Percentiles rank a stretch among this genome's conserved stretches.
These are phyloP conservation scores for Leptinotarsa haldemani DNA, from an alignment of 2,888 invertebrate genomes.

Conservation along the genomic window DNA sequence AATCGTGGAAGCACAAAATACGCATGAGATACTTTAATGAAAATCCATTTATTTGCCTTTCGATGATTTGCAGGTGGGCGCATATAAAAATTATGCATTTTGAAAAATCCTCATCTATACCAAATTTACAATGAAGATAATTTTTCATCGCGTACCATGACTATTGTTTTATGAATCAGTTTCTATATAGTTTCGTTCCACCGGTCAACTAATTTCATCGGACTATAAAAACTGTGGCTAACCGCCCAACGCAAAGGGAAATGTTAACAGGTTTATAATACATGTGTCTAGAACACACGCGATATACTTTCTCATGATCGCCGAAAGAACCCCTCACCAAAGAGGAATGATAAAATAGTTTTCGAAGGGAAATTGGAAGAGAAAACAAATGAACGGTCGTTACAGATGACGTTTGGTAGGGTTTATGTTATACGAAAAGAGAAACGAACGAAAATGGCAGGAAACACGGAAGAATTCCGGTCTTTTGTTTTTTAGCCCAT, in stretches of 20 bases:
- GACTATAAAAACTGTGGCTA: slow-evolving; percentile 32
- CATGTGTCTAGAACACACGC: slow-evolving; percentile 30
- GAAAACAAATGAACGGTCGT: slow-evolving; percentile 25
- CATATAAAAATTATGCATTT: too few species aligned
- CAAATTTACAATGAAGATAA: too few species aligned
- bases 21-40: too few species aligned
- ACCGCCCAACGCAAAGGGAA: slow-evolving; percentile 36
- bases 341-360: slow-evolving; percentile 26
- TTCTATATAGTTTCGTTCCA: too few species aligned
- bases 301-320: slow-evolving; percentile 13
- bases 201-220: background rate
- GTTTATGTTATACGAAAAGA: slow-evolving; percentile 4
- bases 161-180: too few species aligned
- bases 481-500: background rate
- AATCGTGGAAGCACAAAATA: background rate
- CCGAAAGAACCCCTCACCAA: slow-evolving; percentile 24
- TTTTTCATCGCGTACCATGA: too few species aligned
- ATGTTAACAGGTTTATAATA: slow-evolving; percentile 41
- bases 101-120: too few species aligned
- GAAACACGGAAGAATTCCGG: slow-evolving; percentile 8
- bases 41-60: too few species aligned
- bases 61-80: too few species aligned
- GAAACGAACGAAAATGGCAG: slow-evolving; percentile 10
- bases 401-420: slow-evolving; percentile 17
- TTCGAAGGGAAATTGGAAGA: slow-evolving; percentile 25